Base-by-base conservation (phyloP, 2,888 invertebrate genomes). In the Epicampocera succincta region DNA sequence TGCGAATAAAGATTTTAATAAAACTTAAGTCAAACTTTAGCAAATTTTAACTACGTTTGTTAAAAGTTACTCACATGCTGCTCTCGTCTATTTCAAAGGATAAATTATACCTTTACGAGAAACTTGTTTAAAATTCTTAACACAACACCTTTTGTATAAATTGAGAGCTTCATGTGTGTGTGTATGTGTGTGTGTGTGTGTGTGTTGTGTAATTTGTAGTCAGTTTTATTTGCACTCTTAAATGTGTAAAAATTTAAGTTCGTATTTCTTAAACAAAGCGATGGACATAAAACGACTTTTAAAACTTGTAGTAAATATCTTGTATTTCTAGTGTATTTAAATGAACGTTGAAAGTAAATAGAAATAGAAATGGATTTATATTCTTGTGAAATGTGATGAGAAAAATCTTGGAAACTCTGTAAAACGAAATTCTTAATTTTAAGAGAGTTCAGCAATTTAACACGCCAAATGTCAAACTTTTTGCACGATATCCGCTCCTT, bases 21-120 rank as follows among this genome's bases (percentile, higher is more conserved):
- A 46, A 65, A 6, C 12, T 52, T 21, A 38, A 65, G 40, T 25
- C 21, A 60, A 60, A 66, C 44, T 54, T 56, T 54, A 13, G 29
- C 42, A 54, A 54, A 52, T 66, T 66, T 25, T 66, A n/a, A 25
- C 42, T 25, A 66, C n/a, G 21, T 15, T 68, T 25, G 13, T 29
- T 44, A 42, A 56, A 68, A 54, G 2, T 68, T 56, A 29, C n/a
- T 68, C 54, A 19, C 29, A 44, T 68, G 25, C 19, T 12, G 15
- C 15, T 29, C 54, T n/a, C 42, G 9, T n/a, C 25, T 54, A 40
- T 13, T 19, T 25, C 54, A 68, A 44, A 54, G 25, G 1, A 54
- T 29, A 68, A 68, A 56, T 54, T 68, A 9, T 19, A 17, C 29
- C 21, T 54, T 25, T 52, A 52, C 21, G 15, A 66, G 6, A 13